Percentiles rank a stretch among this genome's conserved stretches.
These are phyloP conservation scores for Sphyrna mokarran DNA, from an alignment of 2,113 vertebrate genomes.

Conservation along the genomic window DNA sequence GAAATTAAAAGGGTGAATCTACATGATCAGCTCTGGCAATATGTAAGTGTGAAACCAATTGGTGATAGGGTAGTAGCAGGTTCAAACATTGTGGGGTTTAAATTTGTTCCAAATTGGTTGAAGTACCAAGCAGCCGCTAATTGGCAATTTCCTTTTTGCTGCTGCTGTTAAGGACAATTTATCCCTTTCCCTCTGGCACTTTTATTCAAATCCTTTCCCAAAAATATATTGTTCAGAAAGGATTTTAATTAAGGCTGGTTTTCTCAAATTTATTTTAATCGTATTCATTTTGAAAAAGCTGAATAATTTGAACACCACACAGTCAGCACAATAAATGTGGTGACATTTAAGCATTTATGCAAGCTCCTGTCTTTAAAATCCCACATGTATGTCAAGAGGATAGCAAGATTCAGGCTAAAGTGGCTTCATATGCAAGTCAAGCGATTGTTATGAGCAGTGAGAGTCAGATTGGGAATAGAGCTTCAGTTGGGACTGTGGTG, in stretches of 20 bases:
- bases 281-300: background rate
- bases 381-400: constrained; percentile 12
- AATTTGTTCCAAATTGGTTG: background rate
- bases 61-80: background rate
- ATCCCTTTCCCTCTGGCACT: background rate
- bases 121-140: background rate
- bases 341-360: background rate
- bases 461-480: background rate
- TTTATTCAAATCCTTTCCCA: background rate
- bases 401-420: background rate
- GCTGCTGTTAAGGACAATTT: too few species aligned
- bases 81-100: background rate
- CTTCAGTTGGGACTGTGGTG: background rate
- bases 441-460: background rate
- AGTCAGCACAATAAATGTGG: background rate
- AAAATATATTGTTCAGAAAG: background rate
- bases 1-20: background rate
- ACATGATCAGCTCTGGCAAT: background rate
- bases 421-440: background rate
- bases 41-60: background rate
- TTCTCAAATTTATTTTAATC: background rate
- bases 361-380: background rate
- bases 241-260: background rate
- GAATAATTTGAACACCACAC: background rate
- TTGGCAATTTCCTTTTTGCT: background rate